Conservation (phyloP, 2,113 vertebrate species). For the Pseudopipra pipra region DNA sequence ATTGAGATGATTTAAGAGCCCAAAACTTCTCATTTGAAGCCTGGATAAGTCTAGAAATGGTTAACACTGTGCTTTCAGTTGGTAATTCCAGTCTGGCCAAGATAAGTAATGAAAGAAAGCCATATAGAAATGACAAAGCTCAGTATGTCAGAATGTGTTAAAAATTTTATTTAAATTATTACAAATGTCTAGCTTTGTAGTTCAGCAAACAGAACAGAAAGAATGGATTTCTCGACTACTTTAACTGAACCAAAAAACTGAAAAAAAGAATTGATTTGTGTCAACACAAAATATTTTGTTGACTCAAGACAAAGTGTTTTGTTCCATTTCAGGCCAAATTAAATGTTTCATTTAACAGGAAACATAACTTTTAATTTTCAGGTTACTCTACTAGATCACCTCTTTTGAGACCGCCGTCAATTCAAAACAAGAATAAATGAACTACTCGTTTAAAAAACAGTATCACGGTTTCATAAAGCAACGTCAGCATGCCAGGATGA, state of each 20-base stretch:
- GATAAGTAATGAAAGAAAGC: neutral
- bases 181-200: neutral
- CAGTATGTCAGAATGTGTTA: neutral
- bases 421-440: neutral
- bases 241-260: neutral
- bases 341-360: neutral
- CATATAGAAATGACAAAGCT: neutral
- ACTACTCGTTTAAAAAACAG: neutral
- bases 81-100: neutral
- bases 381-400: neutral
- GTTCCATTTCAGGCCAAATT: neutral
- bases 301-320: neutral
- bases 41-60: neutral
- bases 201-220: neutral
- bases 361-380: neutral
- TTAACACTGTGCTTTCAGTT: neutral
- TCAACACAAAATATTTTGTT: neutral
- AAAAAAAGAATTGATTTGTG: neutral
- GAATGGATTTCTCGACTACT: neutral
- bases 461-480: neutral
- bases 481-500: neutral
- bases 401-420: neutral
- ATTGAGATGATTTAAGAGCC: neutral
- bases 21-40: neutral
- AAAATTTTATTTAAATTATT: neutral